Percentiles rank a stretch among this genome's conserved stretches.
These are phyloP conservation scores for Prunella fulvescens DNA, from an alignment of 2,113 vertebrate genomes.

Conservation along the genomic window DNA sequence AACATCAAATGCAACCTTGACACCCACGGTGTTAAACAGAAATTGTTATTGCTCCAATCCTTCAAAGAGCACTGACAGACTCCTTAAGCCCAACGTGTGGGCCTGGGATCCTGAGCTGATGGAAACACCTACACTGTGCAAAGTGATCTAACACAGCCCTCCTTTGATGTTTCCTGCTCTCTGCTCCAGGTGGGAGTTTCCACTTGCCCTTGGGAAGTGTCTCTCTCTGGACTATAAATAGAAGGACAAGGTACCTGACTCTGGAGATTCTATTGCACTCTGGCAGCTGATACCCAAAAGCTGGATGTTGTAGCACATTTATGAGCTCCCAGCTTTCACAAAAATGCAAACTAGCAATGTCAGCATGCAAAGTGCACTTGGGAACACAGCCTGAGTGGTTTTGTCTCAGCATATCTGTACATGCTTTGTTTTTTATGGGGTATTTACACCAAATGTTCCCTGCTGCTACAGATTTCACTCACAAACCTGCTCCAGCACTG, in stretches of 20 bases:
- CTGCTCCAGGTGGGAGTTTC: neutral
- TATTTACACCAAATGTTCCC: neutral
- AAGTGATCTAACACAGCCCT: neutral
- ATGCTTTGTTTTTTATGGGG: neutral
- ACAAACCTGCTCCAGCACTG: neutral
- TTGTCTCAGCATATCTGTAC: neutral
- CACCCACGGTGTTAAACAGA: neutral
- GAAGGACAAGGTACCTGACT: neutral
- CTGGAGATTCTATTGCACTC: neutral
- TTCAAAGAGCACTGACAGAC: neutral
- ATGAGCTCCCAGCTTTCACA: neutral
- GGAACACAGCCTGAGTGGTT: neutral
- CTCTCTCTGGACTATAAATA: neutral
- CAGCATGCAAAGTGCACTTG: neutral
- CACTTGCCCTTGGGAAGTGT: neutral
- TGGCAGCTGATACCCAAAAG: conserved; percentile 17
- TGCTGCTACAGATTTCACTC: neutral
- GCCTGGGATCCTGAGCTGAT: neutral
- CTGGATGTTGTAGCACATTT: neutral
- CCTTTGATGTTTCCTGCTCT: neutral
- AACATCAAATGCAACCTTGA: neutral
- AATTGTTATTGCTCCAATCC: neutral
- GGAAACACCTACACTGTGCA: neutral
- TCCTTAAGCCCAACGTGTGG: neutral
- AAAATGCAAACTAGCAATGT: neutral